Evolutionary conservation across 1,140 invertebrate genomes (phyloP), one percentile per base, ranked within the genome.

Genomic region (Temnothorax curvispinosus): DNA sequence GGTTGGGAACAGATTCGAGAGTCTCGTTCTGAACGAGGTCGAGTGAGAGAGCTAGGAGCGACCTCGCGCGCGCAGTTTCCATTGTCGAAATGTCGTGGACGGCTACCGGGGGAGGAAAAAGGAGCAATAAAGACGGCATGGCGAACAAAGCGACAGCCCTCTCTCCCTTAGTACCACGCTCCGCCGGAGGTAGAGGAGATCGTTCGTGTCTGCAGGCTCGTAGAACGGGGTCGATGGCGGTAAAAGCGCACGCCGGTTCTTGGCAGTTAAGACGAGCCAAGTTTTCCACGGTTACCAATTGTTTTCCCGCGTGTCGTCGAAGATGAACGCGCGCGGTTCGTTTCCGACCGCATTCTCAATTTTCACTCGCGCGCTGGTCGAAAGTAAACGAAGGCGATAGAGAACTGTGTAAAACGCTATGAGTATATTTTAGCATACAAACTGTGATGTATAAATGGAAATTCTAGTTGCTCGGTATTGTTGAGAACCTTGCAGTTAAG

Each of bases 181-280:
- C 41, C 41, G 41, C 11, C 21, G 80, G 76, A 75, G 13, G 54
- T 84, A 27, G 15, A 82, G 41, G n/a, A 32, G 78, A 52, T 62
- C 52, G 80, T 38, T 47, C 52, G 38, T 54, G 54, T 44, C 27
- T 41, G 71, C n/a, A 54, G 41, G 5, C 9, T 18, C 27, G 27
- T 15, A 27, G 74, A 78, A 64, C 44, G 81, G 75, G 76, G 54
- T 85, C 75, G 85, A 81, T 47, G 75, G 72, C 78, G 80, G 78
- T 89, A 89, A 91, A 91, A 87, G 87, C 38, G 32, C 78, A 74
- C 77, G 75, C 21, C n/a, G 74, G 75, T n/a, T 88, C 64, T 85
- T 76, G 87, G 41, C 88, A 71, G 84, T 92, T 89, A 80, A 91
- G 91, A 89, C 90, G 74, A 92, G 88, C 89, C 88, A 93, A 93